phyloP scores from a whole-genome alignment of 2,113 vertebrate species.

The Gymnogyps californianus region DNA sequence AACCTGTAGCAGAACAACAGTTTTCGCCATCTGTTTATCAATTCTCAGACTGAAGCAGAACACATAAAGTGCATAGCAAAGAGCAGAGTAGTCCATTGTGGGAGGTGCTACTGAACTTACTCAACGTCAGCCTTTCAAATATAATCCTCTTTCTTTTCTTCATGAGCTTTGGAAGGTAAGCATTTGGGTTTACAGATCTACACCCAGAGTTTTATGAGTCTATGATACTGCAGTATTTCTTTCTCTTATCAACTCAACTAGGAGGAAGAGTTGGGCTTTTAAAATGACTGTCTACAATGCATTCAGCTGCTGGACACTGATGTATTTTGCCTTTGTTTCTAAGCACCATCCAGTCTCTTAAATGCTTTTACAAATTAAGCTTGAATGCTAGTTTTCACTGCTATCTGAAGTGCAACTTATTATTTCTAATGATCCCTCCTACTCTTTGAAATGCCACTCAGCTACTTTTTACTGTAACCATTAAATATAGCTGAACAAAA shows the following conservation, averaged over 20 bases:
- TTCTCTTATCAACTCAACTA: not conserved
- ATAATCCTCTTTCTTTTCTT: not conserved
- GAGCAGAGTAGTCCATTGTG: not conserved
- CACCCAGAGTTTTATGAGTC: not conserved
- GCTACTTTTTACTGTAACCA: not conserved
- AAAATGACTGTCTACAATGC: not conserved
- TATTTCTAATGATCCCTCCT: slow-evolving; percentile 10
- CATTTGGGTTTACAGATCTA: not conserved
- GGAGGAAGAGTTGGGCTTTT: not conserved
- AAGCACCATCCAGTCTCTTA: not conserved
- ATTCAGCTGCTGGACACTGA: not conserved
- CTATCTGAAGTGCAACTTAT: not conserved
- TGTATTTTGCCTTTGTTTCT: slow-evolving; percentile 4
- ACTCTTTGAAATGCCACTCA: slow-evolving; percentile 49
- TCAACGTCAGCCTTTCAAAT: not conserved
- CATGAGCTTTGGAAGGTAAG: not conserved
- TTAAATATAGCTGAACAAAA: slow-evolving; percentile 18
- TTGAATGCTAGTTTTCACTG: not conserved
- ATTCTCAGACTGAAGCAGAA: not conserved
- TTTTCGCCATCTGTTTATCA: not conserved
- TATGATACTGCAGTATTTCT: not conserved
- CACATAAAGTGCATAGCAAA: not conserved
- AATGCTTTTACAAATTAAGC: slow-evolving; percentile 18
- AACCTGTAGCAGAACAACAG: not conserved
- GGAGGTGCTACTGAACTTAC: not conserved